Evolutionary conservation across 2,888 invertebrate genomes (phyloP).

Genomic region (Himalopsyche kuldschensis): DNA sequence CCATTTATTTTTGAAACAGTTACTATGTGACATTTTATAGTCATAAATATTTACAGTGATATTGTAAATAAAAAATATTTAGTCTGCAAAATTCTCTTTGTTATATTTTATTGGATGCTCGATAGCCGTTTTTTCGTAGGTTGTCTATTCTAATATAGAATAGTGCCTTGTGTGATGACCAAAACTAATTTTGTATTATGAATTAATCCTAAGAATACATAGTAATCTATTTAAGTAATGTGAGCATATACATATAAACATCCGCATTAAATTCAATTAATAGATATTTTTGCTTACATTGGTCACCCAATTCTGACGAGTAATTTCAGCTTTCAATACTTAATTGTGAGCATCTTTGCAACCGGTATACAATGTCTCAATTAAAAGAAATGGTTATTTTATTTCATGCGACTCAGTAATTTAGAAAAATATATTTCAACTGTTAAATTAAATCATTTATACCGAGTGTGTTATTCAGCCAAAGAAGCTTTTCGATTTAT

Average conservation of each 20-base stretch:
- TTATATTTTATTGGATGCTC: neutral
- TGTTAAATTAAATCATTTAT: too few species aligned
- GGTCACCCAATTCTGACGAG: too few species aligned
- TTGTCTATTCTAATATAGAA: slow-evolving; percentile 4
- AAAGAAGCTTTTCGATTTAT: too few species aligned
- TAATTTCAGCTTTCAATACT: too few species aligned
- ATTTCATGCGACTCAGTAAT: too few species aligned
- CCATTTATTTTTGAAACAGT: neutral
- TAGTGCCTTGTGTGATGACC: slow-evolving; percentile 5
- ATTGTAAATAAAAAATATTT: neutral
- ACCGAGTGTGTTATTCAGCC: too few species aligned
- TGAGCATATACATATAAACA: neutral
- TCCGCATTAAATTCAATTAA: too few species aligned
- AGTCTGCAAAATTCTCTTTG: neutral
- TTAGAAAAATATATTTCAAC: too few species aligned
- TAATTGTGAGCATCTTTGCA: too few species aligned
- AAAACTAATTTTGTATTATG: neutral
- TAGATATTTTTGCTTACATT: too few species aligned
- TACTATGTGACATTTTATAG: neutral
- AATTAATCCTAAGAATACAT: neutral
- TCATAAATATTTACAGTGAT: neutral
- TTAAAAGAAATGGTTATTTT: too few species aligned
- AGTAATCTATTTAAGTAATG: neutral
- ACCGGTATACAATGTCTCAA: too few species aligned
- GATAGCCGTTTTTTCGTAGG: neutral